These are phyloP conservation scores for Trinectes maculatus DNA, from an alignment of 2,113 vertebrate genomes.

Conservation along the genomic window DNA sequence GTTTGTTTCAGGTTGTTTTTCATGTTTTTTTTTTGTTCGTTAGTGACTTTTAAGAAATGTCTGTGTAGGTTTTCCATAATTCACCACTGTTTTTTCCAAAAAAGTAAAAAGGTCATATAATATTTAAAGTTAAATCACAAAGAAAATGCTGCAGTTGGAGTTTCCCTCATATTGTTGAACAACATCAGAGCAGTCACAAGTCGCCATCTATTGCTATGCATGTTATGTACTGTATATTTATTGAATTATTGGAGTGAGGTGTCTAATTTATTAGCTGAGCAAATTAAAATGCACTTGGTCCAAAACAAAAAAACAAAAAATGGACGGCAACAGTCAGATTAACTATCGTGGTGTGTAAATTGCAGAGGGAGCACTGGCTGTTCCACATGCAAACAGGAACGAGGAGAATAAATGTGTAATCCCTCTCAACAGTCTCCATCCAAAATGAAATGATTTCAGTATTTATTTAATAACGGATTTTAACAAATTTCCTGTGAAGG, in stretches of 20 bases:
- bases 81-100: not conserved
- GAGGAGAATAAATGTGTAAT: constrained; percentile 39
- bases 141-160: too few relatives aligned
- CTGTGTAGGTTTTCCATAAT: not conserved
- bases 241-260: not conserved
- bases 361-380: constrained; percentile 17
- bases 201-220: not conserved
- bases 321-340: not conserved
- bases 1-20: not conserved
- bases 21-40: not conserved
- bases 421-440: constrained; percentile 49
- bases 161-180: not conserved
- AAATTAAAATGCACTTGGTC: constrained; percentile 9
- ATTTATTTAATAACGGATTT: constrained; percentile 65
- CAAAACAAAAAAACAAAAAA: constrained; percentile 10
- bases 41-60: constrained; percentile 1
- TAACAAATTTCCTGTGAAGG: constrained; percentile 56
- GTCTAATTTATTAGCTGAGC: not conserved
- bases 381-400: constrained; percentile 1
- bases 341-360: constrained; percentile 17
- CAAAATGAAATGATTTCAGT: constrained; percentile 63
- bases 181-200: not conserved
- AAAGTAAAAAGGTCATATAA: not conserved
- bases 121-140: constrained; percentile 8
- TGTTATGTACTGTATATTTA: constrained; percentile 1